Base-by-base conservation (phyloP, 2,888 invertebrate species). In the Unio delphinus region DNA sequence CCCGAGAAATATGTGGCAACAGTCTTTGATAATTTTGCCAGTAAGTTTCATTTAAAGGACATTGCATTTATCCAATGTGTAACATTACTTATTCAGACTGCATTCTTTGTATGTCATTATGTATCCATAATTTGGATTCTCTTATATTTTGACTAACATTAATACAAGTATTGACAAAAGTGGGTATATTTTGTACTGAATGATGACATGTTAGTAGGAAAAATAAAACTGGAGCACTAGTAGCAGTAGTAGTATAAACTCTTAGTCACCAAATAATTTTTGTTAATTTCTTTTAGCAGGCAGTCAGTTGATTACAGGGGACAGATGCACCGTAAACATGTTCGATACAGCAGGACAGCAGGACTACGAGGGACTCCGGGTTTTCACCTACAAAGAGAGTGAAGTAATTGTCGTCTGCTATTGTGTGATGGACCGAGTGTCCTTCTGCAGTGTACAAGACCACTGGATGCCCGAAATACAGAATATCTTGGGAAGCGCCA, bases 311-410 rank as follows among this genome's bases (percentile, higher is more conserved):
- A 80, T 83, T 7, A 80, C 78, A 20, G 85, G 83, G 11, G 79
- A 81, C 64, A 80, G 80, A 30, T 84, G 81, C 64, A 76, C 79
- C 6, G 76, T 85, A 64, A 81, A 80, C 57, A 78, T 85, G 20
- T 82, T 79, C 60, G 85, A 85, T 68, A 83, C 82, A 17, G 83
- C 85, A 17, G 85, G 85, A 34, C 80, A 84, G 78, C 76, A 76
- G 58, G 84, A 83, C 64, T 81, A 81, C 70, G 79, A 78, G 66
- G 76, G 80, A 11, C 61, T 84, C 15, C 76, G 84, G 45, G 76
- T 79, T 17, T 84, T 82, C 76, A 78, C 83, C 0, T 84, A 84
- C 70, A 76, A 74, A 63, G 80, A 83, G 45, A 82, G 82, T 73
- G 82, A 83, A 61, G 83, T 83, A 61, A 78, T 84, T 45, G 71